phyloP scores from a whole-genome alignment of 2,797 vertebrate genomes.

The Mycteria americana region DNA sequence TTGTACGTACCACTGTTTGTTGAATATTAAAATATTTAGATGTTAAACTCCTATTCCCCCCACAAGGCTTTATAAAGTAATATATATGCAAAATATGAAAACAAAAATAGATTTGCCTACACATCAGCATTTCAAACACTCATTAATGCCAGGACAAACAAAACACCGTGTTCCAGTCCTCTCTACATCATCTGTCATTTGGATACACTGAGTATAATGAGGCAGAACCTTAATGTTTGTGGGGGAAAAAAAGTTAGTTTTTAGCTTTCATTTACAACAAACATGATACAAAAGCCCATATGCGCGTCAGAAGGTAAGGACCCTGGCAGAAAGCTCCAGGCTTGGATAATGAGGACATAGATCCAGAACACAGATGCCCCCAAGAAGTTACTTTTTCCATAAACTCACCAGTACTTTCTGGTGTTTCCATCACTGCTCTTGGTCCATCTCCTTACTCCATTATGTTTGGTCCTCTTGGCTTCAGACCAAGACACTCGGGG shows the following conservation, averaged over 20 bases:
- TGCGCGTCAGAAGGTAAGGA: neutral
- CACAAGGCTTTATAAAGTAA: slow-evolving; percentile 50
- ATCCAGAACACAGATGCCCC: neutral
- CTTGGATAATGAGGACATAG: neutral
- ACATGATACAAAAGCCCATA: neutral
- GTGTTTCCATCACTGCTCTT: neutral
- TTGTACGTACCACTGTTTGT: neutral
- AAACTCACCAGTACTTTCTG: neutral
- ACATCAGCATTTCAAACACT: slow-evolving; percentile 53
- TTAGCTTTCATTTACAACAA: neutral
- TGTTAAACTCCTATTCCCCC: slow-evolving; percentile 25
- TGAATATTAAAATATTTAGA: slow-evolving; percentile 61
- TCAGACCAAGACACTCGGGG: neutral
- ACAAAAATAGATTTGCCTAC: slow-evolving; percentile 57
- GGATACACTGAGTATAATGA: slow-evolving; percentile 27
- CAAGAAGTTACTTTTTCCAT: neutral
- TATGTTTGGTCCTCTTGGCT: neutral
- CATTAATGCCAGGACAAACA: slow-evolving; percentile 46
- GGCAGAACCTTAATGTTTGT: slow-evolving; percentile 18
- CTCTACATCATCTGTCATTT: slow-evolving; percentile 54
- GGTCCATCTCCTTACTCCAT: neutral
- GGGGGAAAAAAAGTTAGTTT: neutral
- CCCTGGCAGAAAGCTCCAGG: neutral
- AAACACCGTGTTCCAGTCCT: slow-evolving; percentile 12
- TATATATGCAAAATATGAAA: slow-evolving; percentile 68